Percentiles rank a stretch among this genome's conserved stretches.
These are phyloP conservation scores for Dendrolimus houi DNA, from an alignment of 2,888 invertebrate species.

Conservation along the genomic window DNA sequence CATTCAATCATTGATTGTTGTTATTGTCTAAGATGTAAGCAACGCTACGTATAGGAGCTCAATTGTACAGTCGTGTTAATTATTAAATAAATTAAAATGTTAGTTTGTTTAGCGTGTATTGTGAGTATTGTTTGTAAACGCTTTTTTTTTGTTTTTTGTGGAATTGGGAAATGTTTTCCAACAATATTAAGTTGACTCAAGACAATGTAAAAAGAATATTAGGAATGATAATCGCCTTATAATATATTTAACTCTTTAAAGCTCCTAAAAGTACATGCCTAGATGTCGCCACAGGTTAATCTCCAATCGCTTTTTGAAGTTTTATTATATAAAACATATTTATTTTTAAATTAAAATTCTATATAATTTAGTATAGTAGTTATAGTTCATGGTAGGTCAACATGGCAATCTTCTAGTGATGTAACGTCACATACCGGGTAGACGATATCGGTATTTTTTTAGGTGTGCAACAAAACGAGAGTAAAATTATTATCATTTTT, in stretches of 20 bases:
- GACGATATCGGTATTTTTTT: no score
- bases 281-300: neutral
- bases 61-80: constrained; percentile 24
- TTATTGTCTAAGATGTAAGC: constrained; percentile 2
- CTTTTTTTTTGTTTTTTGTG: neutral
- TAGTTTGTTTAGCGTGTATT: constrained; percentile 14
- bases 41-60: constrained; percentile 18
- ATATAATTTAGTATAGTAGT: no score
- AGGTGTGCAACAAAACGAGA: no score
- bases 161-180: neutral
- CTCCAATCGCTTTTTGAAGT: no score
- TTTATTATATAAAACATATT: no score
- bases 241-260: neutral
- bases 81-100: constrained; percentile 4
- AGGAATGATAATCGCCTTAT: neutral
- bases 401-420: no score
- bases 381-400: no score
- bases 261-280: neutral
- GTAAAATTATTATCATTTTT: no score
- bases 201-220: neutral
- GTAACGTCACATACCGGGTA: no score
- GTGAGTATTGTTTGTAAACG: constrained; percentile 8
- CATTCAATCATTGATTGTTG: neutral
- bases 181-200: neutral
- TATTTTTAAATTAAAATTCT: no score